These are phyloP conservation scores for Okamejei kenojei DNA, from an alignment of 2,797 vertebrate species.

Conservation along the genomic window DNA sequence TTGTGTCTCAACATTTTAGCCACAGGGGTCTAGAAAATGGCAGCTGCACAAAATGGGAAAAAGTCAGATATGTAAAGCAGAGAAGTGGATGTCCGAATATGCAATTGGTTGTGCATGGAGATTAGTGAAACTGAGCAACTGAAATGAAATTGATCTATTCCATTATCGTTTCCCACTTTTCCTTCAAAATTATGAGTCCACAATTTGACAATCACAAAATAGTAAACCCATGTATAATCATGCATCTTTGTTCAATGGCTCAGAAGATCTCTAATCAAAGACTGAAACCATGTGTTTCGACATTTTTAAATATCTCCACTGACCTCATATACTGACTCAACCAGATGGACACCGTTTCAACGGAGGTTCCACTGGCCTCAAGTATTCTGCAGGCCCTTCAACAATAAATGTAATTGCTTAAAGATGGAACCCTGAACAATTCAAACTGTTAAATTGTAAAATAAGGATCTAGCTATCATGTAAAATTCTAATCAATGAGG, in stretches of 20 bases:
- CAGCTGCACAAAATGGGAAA: background rate
- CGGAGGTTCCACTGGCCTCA: background rate
- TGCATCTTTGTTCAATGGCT: background rate
- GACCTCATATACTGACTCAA: background rate
- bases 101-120: background rate
- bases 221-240: background rate
- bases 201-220: background rate
- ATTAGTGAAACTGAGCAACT: background rate
- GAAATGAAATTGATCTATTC: background rate
- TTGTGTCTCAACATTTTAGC: no score
- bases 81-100: background rate
- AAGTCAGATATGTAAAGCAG: background rate
- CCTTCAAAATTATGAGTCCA: background rate
- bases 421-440: background rate
- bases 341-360: background rate
- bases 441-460: background rate
- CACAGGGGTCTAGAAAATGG: background rate
- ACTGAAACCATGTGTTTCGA: background rate
- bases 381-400: no score
- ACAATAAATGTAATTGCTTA: background rate
- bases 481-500: background rate
- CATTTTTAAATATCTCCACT: background rate
- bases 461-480: background rate
- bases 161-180: background rate
- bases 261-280: background rate